These are phyloP conservation scores for Zaprionus inermis DNA, from an alignment of 1,140 invertebrate genomes.

Conservation along the genomic window DNA sequence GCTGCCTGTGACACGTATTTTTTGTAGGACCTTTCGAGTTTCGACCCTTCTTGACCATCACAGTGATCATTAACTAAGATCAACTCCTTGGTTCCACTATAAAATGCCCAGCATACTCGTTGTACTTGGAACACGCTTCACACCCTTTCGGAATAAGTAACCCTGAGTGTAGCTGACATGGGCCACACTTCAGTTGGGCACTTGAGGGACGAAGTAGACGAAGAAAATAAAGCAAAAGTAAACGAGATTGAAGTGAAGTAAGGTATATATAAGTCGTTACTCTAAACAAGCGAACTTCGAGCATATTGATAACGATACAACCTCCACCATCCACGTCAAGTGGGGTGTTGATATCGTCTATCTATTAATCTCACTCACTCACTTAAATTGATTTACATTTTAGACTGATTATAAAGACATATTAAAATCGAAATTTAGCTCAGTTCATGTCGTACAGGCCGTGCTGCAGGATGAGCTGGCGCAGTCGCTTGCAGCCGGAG, in stretches of 20 bases:
- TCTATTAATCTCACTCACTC: not conserved
- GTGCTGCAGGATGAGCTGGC: conserved; percentile 28
- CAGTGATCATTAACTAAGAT: too few relatives aligned
- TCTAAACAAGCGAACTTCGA: too few relatives aligned
- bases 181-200: not conserved
- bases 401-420: not conserved
- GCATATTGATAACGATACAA: not conserved
- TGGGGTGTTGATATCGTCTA: too few relatives aligned
- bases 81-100: too few relatives aligned
- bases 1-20: too few relatives aligned
- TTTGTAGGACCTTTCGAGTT: too few relatives aligned
- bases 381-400: conserved; percentile 11
- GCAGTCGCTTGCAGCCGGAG: conserved; percentile 60
- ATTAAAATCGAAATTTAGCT: not conserved
- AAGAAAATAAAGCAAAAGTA: not conserved
- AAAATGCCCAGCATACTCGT: conserved; percentile 19
- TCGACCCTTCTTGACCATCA: too few relatives aligned
- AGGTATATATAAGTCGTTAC: too few relatives aligned
- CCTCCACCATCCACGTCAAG: not conserved
- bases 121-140: conserved; percentile 29
- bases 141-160: conserved; percentile 30
- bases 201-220: not conserved
- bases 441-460: conserved; percentile 17
- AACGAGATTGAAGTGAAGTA: too few relatives aligned
- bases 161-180: not conserved